phyloP scores from a whole-genome alignment of 2,888 invertebrate species.

The Sarcophaga carnaria region DNA sequence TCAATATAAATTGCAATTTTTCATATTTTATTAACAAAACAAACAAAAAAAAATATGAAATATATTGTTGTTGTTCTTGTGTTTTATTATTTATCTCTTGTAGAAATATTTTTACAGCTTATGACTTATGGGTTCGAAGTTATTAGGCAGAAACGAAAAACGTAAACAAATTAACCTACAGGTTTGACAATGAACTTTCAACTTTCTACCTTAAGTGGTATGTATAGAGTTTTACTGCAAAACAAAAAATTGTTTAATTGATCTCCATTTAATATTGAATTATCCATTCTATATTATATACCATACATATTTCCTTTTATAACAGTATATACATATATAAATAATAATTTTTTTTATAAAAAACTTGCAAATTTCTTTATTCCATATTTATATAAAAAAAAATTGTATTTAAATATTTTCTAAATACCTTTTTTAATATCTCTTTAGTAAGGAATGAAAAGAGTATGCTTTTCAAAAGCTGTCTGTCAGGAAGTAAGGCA shows the following conservation, averaged over 20 bases:
- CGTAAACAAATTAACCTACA: neutral
- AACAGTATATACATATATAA: conserved; percentile 17
- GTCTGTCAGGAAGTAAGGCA: neutral
- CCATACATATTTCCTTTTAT: conserved; percentile 10
- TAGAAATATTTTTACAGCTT: conserved; percentile 55
- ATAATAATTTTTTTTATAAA: conserved; percentile 25
- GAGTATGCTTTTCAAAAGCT: conserved; percentile 47
- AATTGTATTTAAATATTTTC: conserved; percentile 26
- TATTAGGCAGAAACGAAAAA: conserved; percentile 19
- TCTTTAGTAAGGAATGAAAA: conserved; percentile 55
- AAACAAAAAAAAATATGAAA: conserved; percentile 52
- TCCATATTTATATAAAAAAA: conserved; percentile 21
- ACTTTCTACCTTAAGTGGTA: conserved; percentile 58
- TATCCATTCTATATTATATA: neutral
- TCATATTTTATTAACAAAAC: conserved; percentile 48
- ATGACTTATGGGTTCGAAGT: conserved; percentile 17
- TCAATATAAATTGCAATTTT: conserved; percentile 59
- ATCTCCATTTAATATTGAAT: too few species aligned
- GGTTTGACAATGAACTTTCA: conserved; percentile 31
- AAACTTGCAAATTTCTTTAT: conserved; percentile 10
- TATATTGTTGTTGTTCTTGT: conserved; percentile 47
- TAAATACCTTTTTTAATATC: conserved; percentile 58
- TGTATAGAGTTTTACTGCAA: conserved; percentile 54
- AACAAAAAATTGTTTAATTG: neutral
- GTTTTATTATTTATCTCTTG: conserved; percentile 59